Base-by-base conservation (phyloP, 2,888 invertebrate genomes). In the Cantharis nigra region DNA sequence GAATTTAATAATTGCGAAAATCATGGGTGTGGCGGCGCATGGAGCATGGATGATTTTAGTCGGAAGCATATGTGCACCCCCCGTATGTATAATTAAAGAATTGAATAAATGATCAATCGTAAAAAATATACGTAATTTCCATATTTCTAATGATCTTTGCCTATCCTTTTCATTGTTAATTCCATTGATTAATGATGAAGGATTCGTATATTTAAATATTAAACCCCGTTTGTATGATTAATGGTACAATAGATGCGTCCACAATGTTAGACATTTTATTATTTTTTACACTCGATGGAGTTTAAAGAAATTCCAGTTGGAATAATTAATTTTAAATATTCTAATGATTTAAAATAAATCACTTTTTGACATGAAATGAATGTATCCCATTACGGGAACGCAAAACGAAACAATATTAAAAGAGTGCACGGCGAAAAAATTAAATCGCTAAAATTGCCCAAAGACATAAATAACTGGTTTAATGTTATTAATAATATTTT, bases 271-370 rank as follows among this genome's bases (percentile, higher is more conserved):
- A 72, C 73, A 73, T 78, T 65, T 76, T 77, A 74, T 78, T 74
- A 79, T 78, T 79, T 79, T 79, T 79, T 76, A 78, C 79, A 79
- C 67, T 78, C 74, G 78, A 80, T 77, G 76, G 76, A 76, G 74
- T 80, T 80, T 80, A 72, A 72, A 77, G 72, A 75, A 74, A 70
- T 76, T 76, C 76, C 72, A 78, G 71, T 72, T 71, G 77, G 79
- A 80, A 79, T 76, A 80, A 80, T 80, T 79, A 80, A 80, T 80
- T 79, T 78, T 74, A 78, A 78, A 80, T 80, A 80, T 80, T 79
- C 77, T 80, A 80, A 80, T 79, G 80, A 79, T 80, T 80, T 78
- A 75, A 69, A 72, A 79, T 79, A 79, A 79, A 79, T 79, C 79
- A 80, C 77, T 70, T 63, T 75, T 74, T 74, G 78, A 80, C 79